Base-by-base conservation (phyloP, 2,113 vertebrate genomes). In the Fulica atra region DNA sequence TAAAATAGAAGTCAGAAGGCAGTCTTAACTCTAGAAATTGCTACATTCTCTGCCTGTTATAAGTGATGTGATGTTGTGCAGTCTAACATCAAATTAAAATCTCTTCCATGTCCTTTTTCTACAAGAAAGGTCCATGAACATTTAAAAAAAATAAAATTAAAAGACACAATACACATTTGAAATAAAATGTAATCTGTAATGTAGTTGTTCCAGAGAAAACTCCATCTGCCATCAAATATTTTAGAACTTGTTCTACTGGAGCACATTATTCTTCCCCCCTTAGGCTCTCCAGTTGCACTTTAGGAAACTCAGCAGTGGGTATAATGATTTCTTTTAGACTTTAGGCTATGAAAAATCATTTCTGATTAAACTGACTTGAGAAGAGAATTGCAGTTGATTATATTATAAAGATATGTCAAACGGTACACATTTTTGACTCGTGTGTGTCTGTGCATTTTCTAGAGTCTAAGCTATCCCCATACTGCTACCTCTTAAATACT, bases 321-420 rank as follows among this genome's bases (percentile, higher is more conserved):
- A 44, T 54, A 38, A 86, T 44, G 57, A 73, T 78, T 92, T 95
- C 46, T 87, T 89, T 92, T 59, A 73, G 56, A 91, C 72, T 93
- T 80, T 56, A 85, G 71, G 72, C 70, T 86, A 79, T 64, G 60
- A 92, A 86, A 93, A 93, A 95, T 88, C 2, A 93, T 95, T 90
- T 93, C 56, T 86, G 79, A 93, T 95, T 95, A 96, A 89, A 92
- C 0, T 13, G 46, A 86, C 61, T 85, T 83, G 35, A 63, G 74
- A 79, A 78, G 31, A 81, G 50, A 95, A 85, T 56, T 92, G 57
- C 18, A 59, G 28, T 38, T 95, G 87, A 91, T 95, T 89, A 66
- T 82, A 60, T 80, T 65, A 40, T 78, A 64, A 68, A 89, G 36
- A 46, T 80, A 66, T 0, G 1, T 79, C 21, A 46, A 88, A 90